Evolutionary conservation across 2,888 invertebrate genomes (phyloP), one percentile per base, ranked within the genome.

Genomic region (Vandiemenella viatica): DNA sequence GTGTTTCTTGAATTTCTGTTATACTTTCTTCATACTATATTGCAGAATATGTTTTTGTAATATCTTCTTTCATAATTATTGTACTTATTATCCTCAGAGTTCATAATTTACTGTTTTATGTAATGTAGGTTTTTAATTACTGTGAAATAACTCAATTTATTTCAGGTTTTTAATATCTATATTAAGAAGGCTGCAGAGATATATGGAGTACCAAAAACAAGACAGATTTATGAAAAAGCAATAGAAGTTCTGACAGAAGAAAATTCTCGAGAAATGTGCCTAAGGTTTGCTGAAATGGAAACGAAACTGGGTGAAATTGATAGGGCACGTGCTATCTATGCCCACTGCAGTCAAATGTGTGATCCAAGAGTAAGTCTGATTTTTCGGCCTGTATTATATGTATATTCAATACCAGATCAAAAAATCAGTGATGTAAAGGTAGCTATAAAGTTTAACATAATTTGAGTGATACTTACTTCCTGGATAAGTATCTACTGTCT

Each of bases 291-390:
- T 6, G 97, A 98, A 70, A 82, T 99, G 81, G 98, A 99, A 72
- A 89, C 92, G 0, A 93, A 95, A 65, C 72, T 99, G 32, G 98
- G 98, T 45, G 97, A 99, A 76, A 90, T 98, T 50, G 97, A 98
- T 66, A 75, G 98, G 56, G 97, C 97, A 0, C 71, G 98, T 55
- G 95, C 95, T 1, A 87, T 99, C 60, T 99, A 97, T 65, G 87
- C 89, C 0, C 96, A 99, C 66, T 96, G 96, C 62, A 93, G 96
- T 59, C 97, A 99, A 74, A 91, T 97, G 67, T 97, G 96, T 67
- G 98, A 99, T 73, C 98, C 98, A 1, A 78, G 98, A 63, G 93
- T 95, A 61, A 61, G 61, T 52, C 42, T 42, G 13, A 45, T 10
- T 4, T 51, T 45, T 19, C 16, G 17, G 8, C n/a, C 5, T 18